A percentile compares a stretch with the other conserved stretches of the same genome.
Evolutionary conservation across 2,888 invertebrate genomes (phyloP).

Genomic region (Prosopocoilus inquinatus): DNA sequence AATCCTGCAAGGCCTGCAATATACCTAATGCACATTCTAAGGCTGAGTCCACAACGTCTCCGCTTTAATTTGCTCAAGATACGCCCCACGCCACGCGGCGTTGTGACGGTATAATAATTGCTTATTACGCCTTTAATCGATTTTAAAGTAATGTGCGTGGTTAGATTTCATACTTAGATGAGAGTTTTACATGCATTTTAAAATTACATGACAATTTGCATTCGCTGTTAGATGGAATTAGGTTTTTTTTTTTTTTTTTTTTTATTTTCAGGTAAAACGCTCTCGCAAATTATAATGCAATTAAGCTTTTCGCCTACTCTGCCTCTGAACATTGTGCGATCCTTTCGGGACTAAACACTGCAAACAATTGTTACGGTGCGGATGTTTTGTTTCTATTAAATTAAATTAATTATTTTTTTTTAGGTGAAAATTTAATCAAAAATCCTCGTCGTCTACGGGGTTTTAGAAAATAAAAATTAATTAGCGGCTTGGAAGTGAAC

Average conservation of each 20-base stretch:
- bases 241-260: constrained; percentile 6
- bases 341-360: not conserved
- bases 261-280: not conserved
- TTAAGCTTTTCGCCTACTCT: constrained; percentile 11
- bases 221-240: constrained; percentile 6
- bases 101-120: constrained; percentile 5
- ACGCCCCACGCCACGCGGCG: not conserved
- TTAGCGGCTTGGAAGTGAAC: too few species aligned
- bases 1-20: too few species aligned
- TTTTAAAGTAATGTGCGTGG: constrained; percentile 12
- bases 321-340: constrained; percentile 2
- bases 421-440: too few species aligned
- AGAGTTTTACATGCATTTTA: constrained; percentile 15
- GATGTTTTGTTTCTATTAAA: too few species aligned
- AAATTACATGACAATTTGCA: constrained; percentile 13
- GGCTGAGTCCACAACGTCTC: not conserved
- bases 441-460: too few species aligned
- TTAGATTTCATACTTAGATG: constrained; percentile 16
- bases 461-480: too few species aligned
- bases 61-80: not conserved
- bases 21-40: too few species aligned
- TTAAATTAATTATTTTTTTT: too few species aligned
- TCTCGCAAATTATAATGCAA: constrained; percentile 8
- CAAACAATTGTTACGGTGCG: too few species aligned
- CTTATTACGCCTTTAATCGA: constrained; percentile 12